Evolutionary conservation across 1,140 invertebrate species (phyloP).

Genomic region (Mesaphorura yosii): DNA sequence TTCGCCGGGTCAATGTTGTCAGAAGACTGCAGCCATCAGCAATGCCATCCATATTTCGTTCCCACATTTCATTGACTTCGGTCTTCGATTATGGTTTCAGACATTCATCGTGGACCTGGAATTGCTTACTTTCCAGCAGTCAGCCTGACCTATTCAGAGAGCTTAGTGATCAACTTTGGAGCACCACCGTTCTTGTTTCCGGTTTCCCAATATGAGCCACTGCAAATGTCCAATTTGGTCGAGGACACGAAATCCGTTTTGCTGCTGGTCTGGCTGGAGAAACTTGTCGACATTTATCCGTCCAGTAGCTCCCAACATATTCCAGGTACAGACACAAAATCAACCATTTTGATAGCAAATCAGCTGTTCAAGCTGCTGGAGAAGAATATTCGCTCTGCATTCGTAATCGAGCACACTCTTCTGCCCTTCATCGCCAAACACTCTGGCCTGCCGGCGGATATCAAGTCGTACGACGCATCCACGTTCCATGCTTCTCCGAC

Average conservation of each 20-base stretch:
- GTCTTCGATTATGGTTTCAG: too few relatives aligned
- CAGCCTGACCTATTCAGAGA: slow-evolving; percentile 51
- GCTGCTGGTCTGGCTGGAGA: slow-evolving; percentile 47
- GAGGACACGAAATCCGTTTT: slow-evolving; percentile 45
- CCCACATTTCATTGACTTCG: too few relatives aligned
- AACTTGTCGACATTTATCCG: slow-evolving; percentile 40
- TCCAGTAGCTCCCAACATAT: slow-evolving; percentile 7
- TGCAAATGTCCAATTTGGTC: slow-evolving; percentile 49
- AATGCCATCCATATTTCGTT: too few relatives aligned
- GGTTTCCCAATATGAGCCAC: slow-evolving; percentile 50
- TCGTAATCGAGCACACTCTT: slow-evolving; percentile 23
- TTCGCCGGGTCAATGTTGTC: not conserved
- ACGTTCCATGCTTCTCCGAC: not conserved
- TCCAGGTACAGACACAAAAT: too few relatives aligned
- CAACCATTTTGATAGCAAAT: slow-evolving; percentile 22
- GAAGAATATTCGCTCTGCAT: slow-evolving; percentile 21
- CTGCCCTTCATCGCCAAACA: slow-evolving; percentile 21
- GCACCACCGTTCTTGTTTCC: slow-evolving; percentile 57
- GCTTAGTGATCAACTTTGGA: slow-evolving; percentile 68
- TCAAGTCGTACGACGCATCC: slow-evolving; percentile 5
- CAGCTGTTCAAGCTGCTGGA: slow-evolving; percentile 24
- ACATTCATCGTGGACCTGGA: slow-evolving; percentile 54
- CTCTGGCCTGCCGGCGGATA: slow-evolving; percentile 21
- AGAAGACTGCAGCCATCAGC: too few relatives aligned
- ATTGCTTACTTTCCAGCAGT: slow-evolving; percentile 55